Evolutionary conservation across 2,888 invertebrate species (phyloP), one percentile per base, ranked within the genome.

Genomic region (Miltochrista miniata): DNA sequence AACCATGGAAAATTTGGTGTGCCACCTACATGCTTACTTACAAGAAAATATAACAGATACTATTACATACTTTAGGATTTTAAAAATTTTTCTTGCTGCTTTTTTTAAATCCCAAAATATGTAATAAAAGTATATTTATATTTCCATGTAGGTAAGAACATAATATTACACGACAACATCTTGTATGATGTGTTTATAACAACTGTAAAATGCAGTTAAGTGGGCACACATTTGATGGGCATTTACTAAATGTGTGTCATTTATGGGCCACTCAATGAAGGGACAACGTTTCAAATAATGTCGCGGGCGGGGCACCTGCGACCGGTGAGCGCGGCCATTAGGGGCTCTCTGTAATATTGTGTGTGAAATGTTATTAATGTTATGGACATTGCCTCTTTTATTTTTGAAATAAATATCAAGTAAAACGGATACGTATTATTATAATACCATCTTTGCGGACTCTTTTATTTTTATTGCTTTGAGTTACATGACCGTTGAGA

Each of bases 251-350:
- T 30, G 36, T 33, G 38, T 31, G 36, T 11, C 38, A 36, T 54
- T 62, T 57, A 61, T 42, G 45, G 54, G 9, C 34, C 63, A 47
- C 37, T 54, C 49, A 61, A 61, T 39, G 51, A 48, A 31, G 49
- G 41, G 39, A 43, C 35, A 42, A 13, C 51, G 41, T 51, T 24
- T 24, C 51, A 59, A 47, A 59, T 48, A 39, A 48, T 44, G 10
- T 46, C 42, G 53, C 10, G 15, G 31, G 24, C 31, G 15, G 14
- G 10, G 8, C 18, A 33, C 31, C 7, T 30, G 41, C 14, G 14
- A n/a, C n/a, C 31, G 12, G 34, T 8, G 7, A 10, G 14, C 18
- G 14, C 31, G 15, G 43, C 34, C 34, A 14, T 18, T 38, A 35
- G 42, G 36, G 43, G 10, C 43, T 11, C 35, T 35, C 33, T 14